Evolutionary conservation across 2,888 invertebrate species (phyloP), one percentile per base, ranked within the genome.

Genomic region (Leptinotarsa haldemani): DNA sequence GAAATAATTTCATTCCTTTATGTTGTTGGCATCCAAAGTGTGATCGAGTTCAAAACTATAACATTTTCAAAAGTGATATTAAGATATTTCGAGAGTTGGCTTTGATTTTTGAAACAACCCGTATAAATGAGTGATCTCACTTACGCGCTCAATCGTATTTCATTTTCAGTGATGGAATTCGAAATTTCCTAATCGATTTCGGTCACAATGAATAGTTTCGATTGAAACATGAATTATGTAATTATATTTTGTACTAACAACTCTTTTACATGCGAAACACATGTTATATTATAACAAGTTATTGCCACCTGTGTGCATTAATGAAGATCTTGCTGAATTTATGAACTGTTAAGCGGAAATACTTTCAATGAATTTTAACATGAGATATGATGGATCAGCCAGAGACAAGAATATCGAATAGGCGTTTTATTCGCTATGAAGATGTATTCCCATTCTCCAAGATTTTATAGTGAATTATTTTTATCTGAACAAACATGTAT

Each of bases 171-270:
- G n/a, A n/a, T 15, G 25, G 61, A 61, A 61, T 61, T 56, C 12
- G n/a, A 56, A 12, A n/a, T 61, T 61, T 61, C 61, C 25, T 16
- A 61, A 61, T 61, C 13, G 22, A 56, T 61, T 61, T n/a, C 18
- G 16, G 61, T 61, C n/a, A 61, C 30, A 30, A 61, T 61, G 25
- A 30, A 30, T 61, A 61, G 61, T 61, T 61, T 61, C 30, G 30
- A 30, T 61, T 61, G 61, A 61, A 30, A 61, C 61, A 61, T 61
- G 61, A 61, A 13, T 61, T 61, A 61, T 61, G 61, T 30, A 61
- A 61, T 61, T 61, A 9, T 16, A 30, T 61, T 61, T 61, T 61
- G 61, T 61, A 61, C n/a, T 56, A 56, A 61, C 61, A 16, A 61
- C 61, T 61, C 61, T 30, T 61, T 61, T n/a, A 61, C 61, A 61